Percentiles rank a stretch among this genome's conserved stretches.
Conservation (phyloP, 2,888 invertebrate species). For the Drosophila kuntzei region DNA sequence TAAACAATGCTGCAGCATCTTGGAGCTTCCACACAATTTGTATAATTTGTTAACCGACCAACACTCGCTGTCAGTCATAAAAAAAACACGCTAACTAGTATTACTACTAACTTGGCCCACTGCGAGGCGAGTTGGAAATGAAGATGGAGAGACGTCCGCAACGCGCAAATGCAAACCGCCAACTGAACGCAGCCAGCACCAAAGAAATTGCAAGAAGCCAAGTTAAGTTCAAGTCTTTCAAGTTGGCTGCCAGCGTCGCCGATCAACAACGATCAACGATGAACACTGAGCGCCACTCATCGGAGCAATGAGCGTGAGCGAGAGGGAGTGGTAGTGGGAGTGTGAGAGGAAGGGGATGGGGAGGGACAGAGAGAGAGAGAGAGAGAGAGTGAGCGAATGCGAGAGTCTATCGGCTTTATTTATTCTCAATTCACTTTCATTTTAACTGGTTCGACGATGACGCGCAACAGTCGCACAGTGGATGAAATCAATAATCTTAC, state of each 20-base stretch:
- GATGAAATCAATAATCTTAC: background rate
- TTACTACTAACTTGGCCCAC: constrained; percentile 3
- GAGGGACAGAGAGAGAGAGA: background rate
- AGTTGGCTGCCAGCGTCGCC: constrained; percentile 19
- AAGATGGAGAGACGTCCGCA: constrained; percentile 67
- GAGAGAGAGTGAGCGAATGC: background rate
- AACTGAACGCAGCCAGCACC: constrained; percentile 73
- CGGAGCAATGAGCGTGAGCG: background rate
- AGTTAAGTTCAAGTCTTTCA: constrained; percentile 39
- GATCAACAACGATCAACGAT: constrained; percentile 15
- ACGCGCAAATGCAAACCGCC: constrained; percentile 81
- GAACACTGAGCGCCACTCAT: constrained; percentile 1
- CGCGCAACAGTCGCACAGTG: constrained; percentile 22
- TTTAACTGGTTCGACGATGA: constrained; percentile 59
- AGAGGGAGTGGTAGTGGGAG: constrained; percentile 1
- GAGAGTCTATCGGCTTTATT: constrained; percentile 25
- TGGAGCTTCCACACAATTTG: constrained; percentile 26
- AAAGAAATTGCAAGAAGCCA: constrained; percentile 82
- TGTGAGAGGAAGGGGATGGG: background rate
- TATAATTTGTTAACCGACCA: constrained; percentile 9
- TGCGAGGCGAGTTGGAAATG: constrained; percentile 15
- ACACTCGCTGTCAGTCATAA: background rate
- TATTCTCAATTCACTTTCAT: constrained; percentile 76
- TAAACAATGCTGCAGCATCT: constrained; percentile 69
- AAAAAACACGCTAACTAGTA: background rate